Evolutionary conservation across 1,140 invertebrate genomes (phyloP).

Genomic region (Centruroides vittatus): DNA sequence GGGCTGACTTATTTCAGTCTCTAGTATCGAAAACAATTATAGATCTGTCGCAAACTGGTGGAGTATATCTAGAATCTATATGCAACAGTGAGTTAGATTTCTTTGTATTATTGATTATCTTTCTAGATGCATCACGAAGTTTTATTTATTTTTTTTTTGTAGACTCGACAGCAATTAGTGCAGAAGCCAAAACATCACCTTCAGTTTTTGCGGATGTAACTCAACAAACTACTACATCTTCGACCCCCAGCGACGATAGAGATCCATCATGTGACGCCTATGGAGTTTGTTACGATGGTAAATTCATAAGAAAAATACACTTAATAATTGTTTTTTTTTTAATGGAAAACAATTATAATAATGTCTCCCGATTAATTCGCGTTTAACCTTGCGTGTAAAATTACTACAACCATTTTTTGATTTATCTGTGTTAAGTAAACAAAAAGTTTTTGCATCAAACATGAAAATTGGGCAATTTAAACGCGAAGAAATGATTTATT

Average conservation of each 20-base stretch:
- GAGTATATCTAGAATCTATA: conserved; percentile 75
- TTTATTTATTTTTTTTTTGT: background rate
- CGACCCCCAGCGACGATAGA: background rate
- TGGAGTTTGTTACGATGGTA: conserved; percentile 73
- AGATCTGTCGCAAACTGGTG: conserved; percentile 74
- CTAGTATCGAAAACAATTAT: conserved; percentile 50
- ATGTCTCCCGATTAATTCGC: no score
- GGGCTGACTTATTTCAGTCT: conserved; percentile 33
- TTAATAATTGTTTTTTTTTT: no score
- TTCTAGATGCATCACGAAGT: no score
- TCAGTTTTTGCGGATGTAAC: background rate
- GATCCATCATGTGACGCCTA: conserved; percentile 60
- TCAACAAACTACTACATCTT: no score
- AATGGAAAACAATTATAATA: no score
- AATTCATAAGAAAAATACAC: background rate
- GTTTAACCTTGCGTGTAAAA: no score
- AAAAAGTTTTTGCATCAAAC: no score
- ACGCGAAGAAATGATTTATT: no score
- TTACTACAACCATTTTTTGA: no score
- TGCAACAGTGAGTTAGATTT: conserved; percentile 34
- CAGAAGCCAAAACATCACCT: background rate
- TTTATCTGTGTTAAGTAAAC: no score
- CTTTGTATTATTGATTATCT: no score
- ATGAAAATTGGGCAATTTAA: no score
- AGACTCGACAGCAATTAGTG: background rate